Percentiles rank a stretch among this genome's conserved stretches.
Conservation (phyloP, 92 coral and sea anemone species). For the Phymanthus crucifer region DNA sequence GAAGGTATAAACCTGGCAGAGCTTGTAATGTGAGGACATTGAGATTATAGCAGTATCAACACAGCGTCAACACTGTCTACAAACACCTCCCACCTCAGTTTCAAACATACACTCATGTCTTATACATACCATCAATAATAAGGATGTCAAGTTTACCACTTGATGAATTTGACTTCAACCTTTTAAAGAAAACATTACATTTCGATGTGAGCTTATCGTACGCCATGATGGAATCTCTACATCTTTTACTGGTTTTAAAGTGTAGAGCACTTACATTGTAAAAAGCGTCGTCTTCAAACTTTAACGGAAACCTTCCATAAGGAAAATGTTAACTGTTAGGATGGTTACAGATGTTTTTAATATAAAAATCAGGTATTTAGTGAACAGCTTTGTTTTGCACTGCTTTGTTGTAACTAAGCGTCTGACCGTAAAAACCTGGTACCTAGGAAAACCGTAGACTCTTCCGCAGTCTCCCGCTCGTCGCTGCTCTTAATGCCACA, state of each 20-base stretch:
- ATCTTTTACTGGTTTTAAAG: background rate
- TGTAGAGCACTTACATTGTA: slow-evolving; percentile 12
- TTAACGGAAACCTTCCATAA: background rate
- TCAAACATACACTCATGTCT: background rate
- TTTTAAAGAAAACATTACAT: background rate
- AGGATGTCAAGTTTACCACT: slow-evolving; percentile 40
- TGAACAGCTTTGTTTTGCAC: background rate
- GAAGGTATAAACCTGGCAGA: no score
- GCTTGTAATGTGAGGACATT: no score
- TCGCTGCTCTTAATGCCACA: background rate
- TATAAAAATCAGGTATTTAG: background rate
- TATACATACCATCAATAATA: slow-evolving; percentile 32
- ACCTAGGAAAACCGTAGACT: slow-evolving; percentile 7
- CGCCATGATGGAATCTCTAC: background rate
- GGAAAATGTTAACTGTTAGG: background rate
- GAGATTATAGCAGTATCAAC: no score
- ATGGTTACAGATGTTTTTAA: background rate
- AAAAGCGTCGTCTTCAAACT: background rate
- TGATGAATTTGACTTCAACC: slow-evolving; percentile 38
- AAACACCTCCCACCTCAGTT: no score
- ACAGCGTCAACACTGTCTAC: no score
- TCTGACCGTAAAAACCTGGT: slow-evolving; percentile 12
- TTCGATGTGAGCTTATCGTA: background rate
- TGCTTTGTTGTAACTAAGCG: slow-evolving; percentile 12
- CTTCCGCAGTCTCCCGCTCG: no score